Evolutionary conservation across 2,113 vertebrate species (phyloP), one percentile per base, ranked within the genome.

Genomic region (Heteronetta atricapilla): DNA sequence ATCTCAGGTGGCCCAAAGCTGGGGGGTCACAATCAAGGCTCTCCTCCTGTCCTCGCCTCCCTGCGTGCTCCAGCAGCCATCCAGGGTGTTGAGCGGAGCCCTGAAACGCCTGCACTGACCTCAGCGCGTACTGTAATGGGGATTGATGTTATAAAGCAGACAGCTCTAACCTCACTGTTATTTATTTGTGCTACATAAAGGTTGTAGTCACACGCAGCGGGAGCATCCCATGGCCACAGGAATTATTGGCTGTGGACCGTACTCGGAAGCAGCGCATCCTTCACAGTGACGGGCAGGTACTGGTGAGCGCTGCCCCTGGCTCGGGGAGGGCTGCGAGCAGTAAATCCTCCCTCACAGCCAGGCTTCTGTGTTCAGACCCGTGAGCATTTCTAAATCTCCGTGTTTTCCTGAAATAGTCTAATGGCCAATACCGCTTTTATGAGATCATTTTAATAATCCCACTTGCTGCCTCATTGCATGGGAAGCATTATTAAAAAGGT

Each of bases 91-190:
- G 33, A 20, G 31, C 8, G 36, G 4, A 82, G 33, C 17, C 62
- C 42, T 55, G 14, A 11, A 23, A 44, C 8, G 8, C 3, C 13
- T 52, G 3, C 56, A 59, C 36, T 63, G 66, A n/a, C 42, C 67
- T 60, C 0, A 0, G 12, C 2, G 0, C 8, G 2, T 20, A 0
- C 25, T 73, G 38, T 14, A 28, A 1, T 31, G 50, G 36, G 33
- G 34, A 17, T 34, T 60, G 25, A 55, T 1, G 3, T 46, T 12
- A 1, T 0, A 3, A 11, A 82, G 36, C 66, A 75, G 84, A 68
- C 50, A 67, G 52, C 29, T 68, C 70, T 82, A 67, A 42, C 33
- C 42, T 85, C 82, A 7, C 38, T 68, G 34, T 38, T 40, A 10
- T 7, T 75, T 85, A 14, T 79, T 72, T 36, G 3, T 3, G 3